Percentiles rank a stretch among this genome's conserved stretches.
Conservation (phyloP, 2,113 vertebrate species). For the Noctilio leporinus region DNA sequence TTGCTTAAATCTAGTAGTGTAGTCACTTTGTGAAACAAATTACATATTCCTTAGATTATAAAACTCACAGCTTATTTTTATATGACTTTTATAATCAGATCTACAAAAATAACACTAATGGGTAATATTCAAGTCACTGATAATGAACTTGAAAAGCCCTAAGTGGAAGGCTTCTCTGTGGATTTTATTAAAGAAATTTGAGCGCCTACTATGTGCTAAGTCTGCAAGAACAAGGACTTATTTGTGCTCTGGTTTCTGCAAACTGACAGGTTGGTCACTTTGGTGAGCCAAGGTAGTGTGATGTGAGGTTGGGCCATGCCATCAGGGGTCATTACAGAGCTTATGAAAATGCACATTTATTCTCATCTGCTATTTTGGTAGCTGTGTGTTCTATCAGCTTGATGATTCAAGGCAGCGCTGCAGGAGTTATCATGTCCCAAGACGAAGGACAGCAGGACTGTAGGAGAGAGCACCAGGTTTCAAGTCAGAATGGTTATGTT, state of each 20-base stretch:
- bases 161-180: not conserved
- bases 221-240: not conserved
- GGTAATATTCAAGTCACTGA: conserved; percentile 9
- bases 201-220: not conserved
- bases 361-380: not conserved
- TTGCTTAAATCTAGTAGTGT: not conserved
- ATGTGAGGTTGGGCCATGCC: not conserved
- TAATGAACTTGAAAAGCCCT: conserved; percentile 18
- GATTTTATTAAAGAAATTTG: not conserved
- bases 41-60: not conserved
- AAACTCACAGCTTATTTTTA: conserved; percentile 3
- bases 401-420: not conserved
- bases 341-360: not conserved
- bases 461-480: not conserved
- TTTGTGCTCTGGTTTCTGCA: not conserved
- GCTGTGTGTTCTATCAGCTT: not conserved
- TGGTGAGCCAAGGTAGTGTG: not conserved
- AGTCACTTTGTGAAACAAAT: not conserved
- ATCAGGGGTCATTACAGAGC: not conserved
- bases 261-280: not conserved
- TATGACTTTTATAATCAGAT: not conserved
- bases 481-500: not conserved
- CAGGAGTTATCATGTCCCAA: not conserved
- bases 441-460: not conserved
- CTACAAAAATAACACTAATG: not conserved